These are phyloP conservation scores for Triplophysa rosa DNA, from an alignment of 2,113 vertebrate species.

Conservation along the genomic window DNA sequence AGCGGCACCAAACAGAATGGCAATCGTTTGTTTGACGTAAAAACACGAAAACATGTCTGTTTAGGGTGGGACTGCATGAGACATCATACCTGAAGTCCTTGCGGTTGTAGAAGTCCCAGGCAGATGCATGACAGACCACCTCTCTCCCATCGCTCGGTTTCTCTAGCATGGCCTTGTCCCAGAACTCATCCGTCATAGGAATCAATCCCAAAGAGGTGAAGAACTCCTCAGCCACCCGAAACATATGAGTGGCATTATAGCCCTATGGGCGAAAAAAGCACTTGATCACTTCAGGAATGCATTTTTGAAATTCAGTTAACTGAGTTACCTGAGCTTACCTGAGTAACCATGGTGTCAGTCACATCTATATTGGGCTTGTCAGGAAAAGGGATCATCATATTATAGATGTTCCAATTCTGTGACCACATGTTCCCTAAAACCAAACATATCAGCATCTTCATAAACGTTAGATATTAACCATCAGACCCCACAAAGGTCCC, in stretches of 20 bases:
- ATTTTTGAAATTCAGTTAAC: too few species aligned
- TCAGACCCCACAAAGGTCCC: too few species aligned
- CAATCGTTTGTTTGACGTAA: too few species aligned
- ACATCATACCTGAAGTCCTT: constrained; percentile 88
- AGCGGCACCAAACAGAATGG: too few species aligned
- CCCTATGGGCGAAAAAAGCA: constrained; percentile 68
- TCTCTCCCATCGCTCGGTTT: constrained; percentile 82
- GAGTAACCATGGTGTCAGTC: constrained; percentile 78
- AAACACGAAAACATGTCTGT: too few species aligned
- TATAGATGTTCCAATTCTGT: constrained; percentile 93
- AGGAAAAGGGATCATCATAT: constrained; percentile 89
- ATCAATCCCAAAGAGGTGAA: constrained; percentile 85
- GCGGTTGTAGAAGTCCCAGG: constrained; percentile 97
- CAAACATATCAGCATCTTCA: constrained; percentile 43
- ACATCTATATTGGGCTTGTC: constrained; percentile 88
- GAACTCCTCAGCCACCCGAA: constrained; percentile 86
- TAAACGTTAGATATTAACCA: neutral
- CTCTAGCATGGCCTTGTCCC: constrained; percentile 87
- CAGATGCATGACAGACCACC: constrained; percentile 93
- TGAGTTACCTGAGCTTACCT: constrained; percentile 71
- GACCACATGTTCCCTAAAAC: constrained; percentile 94
- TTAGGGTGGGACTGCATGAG: neutral
- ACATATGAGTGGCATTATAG: constrained; percentile 88
- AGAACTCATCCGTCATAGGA: constrained; percentile 87
- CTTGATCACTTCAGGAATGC: neutral